A percentile compares a stretch with the other conserved stretches of the same genome.
These are phyloP conservation scores for Paragorgia papillata DNA, from an alignment of 92 coral and sea anemone genomes.

Conservation along the genomic window DNA sequence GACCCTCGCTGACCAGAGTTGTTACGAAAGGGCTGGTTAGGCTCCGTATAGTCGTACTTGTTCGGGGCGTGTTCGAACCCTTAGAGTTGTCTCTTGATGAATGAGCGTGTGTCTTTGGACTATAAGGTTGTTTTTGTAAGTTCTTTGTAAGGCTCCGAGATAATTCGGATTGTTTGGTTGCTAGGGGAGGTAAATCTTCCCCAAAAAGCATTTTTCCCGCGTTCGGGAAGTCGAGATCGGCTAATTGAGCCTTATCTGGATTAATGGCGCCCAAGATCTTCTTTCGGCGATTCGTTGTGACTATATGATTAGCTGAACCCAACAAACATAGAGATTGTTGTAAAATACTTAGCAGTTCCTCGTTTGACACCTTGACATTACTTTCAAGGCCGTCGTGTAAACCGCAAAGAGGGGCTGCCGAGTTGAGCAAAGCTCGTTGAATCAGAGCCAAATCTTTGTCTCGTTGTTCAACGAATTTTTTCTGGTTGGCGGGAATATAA, in stretches of 20 bases:
- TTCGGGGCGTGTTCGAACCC: too few relatives aligned
- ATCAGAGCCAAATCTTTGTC: conserved; percentile 47
- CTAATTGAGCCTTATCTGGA: conserved; percentile 33
- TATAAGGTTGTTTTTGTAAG: conserved; percentile 27
- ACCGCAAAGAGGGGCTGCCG: conserved; percentile 41
- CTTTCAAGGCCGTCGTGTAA: conserved; percentile 45
- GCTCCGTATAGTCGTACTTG: background rate
- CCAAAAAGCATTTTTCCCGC: conserved; percentile 52
- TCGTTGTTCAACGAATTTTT: conserved; percentile 31
- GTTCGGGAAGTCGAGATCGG: conserved; percentile 53
- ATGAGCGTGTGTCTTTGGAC: background rate
- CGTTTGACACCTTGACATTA: conserved; percentile 27
- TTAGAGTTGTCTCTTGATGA: background rate
- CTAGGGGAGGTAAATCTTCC: conserved; percentile 48
- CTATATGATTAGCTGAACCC: conserved; percentile 39
- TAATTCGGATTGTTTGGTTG: conserved; percentile 50
- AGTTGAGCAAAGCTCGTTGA: conserved; percentile 28
- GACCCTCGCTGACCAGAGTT: background rate
- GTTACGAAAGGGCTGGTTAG: background rate
- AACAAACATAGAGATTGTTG: conserved; percentile 41
- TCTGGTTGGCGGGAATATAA: conserved; percentile 29
- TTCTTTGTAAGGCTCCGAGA: conserved; percentile 51
- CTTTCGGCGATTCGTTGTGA: conserved; percentile 38
- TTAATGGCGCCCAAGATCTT: conserved; percentile 6
- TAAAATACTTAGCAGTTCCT: conserved; percentile 15